phyloP scores from a whole-genome alignment of 2,888 invertebrate species.

The Lithophane socia region DNA sequence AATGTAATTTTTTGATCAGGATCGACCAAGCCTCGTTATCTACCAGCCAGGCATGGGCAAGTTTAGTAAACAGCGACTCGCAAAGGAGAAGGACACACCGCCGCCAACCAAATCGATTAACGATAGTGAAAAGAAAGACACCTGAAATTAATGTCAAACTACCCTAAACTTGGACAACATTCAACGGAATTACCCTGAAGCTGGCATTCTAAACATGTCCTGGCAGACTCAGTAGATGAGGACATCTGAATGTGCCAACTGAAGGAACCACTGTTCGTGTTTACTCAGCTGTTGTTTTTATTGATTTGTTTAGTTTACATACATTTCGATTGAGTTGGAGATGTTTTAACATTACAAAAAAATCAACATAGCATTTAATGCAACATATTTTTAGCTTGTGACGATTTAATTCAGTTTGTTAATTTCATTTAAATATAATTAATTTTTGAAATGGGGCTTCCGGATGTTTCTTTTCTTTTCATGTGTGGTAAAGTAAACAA shows the following conservation, averaged over 20 bases:
- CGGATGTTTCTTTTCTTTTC: conserved; percentile 61
- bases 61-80: conserved; percentile 92
- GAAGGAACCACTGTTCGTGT: conserved; percentile 83
- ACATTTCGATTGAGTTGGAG: conserved; percentile 79
- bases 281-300: conserved; percentile 81
- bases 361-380: conserved; percentile 81
- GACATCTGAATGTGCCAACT: conserved; percentile 84
- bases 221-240: conserved; percentile 81
- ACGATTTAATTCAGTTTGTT: conserved; percentile 87
- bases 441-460: conserved; percentile 76
- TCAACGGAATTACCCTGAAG: conserved; percentile 87
- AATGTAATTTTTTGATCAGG: conserved; percentile 86
- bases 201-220: conserved; percentile 85
- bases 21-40: conserved; percentile 96
- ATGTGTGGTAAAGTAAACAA: conserved; percentile 49
- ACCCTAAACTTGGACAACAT: conserved; percentile 87
- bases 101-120: conserved; percentile 78
- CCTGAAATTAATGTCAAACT: conserved; percentile 81
- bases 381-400: conserved; percentile 85
- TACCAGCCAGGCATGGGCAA: conserved; percentile 97
- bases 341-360: conserved; percentile 74
- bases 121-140: conserved; percentile 89
- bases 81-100: conserved; percentile 86
- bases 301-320: conserved; percentile 82
- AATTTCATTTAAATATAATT: conserved; percentile 89